Conservation (phyloP, 2,113 vertebrate species). For the Excalfactoria chinensis region DNA sequence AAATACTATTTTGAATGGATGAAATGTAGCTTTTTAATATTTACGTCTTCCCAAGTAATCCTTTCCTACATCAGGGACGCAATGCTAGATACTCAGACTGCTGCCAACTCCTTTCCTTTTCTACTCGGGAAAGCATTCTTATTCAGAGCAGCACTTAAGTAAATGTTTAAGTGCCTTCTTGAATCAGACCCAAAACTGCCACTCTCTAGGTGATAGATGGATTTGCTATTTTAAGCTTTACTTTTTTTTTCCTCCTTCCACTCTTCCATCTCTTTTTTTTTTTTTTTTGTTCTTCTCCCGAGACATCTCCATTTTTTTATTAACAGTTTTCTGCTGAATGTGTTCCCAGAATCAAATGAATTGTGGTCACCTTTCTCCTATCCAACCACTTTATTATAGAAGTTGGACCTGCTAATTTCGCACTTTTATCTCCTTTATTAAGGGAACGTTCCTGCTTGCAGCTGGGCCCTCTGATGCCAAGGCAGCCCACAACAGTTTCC, state of each 20-base stretch:
- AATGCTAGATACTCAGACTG: background rate
- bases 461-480: background rate
- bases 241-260: background rate
- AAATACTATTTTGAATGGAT: background rate
- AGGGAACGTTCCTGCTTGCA: background rate
- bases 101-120: background rate
- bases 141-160: conserved; percentile 4
- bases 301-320: background rate
- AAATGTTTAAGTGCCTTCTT: conserved; percentile 25
- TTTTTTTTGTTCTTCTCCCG: background rate
- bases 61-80: background rate
- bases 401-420: background rate
- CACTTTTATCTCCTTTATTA: background rate
- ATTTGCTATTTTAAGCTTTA: background rate
- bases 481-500: background rate
- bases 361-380: background rate
- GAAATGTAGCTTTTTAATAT: conserved; percentile 3
- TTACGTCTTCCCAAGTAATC: background rate
- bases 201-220: background rate
- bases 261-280: background rate
- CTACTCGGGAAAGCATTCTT: background rate
- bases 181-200: background rate
- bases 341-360: background rate
- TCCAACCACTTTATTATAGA: background rate
- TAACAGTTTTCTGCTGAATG: background rate